phyloP scores from a whole-genome alignment of 2,113 vertebrate genomes.

The Pitta sordida region DNA sequence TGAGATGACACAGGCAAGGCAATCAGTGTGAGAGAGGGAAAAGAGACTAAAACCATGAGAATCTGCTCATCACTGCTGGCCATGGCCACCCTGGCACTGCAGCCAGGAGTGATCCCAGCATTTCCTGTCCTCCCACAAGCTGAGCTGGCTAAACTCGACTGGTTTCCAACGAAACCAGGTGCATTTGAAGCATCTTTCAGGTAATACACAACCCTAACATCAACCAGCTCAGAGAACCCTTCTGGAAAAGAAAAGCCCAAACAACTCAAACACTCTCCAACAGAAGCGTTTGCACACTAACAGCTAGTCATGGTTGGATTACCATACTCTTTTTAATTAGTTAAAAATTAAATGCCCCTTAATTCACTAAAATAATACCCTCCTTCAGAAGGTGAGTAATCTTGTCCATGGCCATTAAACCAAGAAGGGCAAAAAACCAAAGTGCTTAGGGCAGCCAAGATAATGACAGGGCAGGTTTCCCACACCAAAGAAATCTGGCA shows the following conservation, averaged over 20 bases:
- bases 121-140: neutral
- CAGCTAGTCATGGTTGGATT: neutral
- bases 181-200: neutral
- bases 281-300: neutral
- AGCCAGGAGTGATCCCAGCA: neutral
- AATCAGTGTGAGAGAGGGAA: neutral
- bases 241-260: neutral
- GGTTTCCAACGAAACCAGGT: neutral
- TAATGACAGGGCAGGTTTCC: neutral
- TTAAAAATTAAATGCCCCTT: neutral
- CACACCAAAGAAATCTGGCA: neutral
- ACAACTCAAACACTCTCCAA: neutral
- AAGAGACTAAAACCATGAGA: neutral
- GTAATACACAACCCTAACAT: fast-evolving
- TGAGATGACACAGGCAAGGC: neutral
- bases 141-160: neutral
- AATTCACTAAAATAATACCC: neutral
- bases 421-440: neutral
- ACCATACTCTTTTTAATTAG: neutral
- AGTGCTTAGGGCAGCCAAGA: neutral
- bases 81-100: neutral
- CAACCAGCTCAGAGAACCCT: neutral
- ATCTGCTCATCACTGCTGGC: neutral
- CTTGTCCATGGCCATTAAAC: neutral
- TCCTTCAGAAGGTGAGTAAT: neutral